A percentile compares a stretch with the other conserved stretches of the same genome.
phyloP scores from a whole-genome alignment of 2,113 vertebrate species.

The Caracal caracal region DNA sequence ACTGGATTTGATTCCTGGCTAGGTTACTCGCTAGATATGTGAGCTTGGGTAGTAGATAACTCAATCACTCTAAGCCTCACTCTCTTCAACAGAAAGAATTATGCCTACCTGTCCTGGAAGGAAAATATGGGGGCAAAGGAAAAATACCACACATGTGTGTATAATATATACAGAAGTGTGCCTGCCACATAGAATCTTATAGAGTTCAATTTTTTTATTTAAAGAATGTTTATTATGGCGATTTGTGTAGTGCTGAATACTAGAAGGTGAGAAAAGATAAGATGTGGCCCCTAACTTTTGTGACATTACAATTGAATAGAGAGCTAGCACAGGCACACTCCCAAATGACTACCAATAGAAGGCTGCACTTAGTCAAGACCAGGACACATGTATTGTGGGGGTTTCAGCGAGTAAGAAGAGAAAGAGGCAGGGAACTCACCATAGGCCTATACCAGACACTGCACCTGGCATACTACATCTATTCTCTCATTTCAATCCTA shows the following conservation, averaged over 20 bases:
- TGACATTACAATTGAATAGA: not conserved
- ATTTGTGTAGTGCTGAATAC: not conserved
- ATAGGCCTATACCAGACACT: not conserved
- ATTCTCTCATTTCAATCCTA: not conserved
- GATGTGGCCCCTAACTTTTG: not conserved
- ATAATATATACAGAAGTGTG: not conserved
- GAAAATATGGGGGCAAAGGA: not conserved
- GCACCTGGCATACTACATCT: not conserved
- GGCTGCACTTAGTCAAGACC: not conserved
- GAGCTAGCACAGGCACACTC: not conserved
- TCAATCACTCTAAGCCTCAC: not conserved
- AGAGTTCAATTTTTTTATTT: too few species aligned
- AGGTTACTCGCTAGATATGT: not conserved
- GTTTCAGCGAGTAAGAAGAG: not conserved
- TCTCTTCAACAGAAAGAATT: not conserved
- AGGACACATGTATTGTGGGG: fast-evolving
- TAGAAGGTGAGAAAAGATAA: not conserved
- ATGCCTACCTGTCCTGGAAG: not conserved
- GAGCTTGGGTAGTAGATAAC: not conserved
- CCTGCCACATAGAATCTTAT: not conserved
- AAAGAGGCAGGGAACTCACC: not conserved
- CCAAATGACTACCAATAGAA: not conserved
- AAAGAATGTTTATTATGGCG: not conserved
- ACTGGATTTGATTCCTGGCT: not conserved
- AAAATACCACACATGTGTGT: not conserved